A percentile compares a stretch with the other conserved stretches of the same genome.
Conservation (phyloP, 2,888 invertebrate species). For the Gisinianus flammeolus region DNA sequence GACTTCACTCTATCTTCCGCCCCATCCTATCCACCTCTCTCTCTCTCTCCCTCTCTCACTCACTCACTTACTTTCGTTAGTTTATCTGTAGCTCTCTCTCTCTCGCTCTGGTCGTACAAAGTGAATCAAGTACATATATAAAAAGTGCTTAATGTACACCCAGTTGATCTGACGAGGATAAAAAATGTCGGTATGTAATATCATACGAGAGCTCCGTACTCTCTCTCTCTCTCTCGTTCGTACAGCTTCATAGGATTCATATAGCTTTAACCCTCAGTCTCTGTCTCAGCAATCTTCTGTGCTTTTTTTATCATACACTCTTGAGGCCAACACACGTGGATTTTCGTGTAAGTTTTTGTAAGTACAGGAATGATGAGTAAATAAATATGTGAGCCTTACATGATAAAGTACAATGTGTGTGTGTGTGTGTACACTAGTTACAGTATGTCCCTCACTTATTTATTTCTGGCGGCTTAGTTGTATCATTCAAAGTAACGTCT, state of each 20-base stretch:
- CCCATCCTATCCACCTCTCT: constrained; percentile 8
- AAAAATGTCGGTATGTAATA: neutral
- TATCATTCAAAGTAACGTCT: constrained; percentile 40
- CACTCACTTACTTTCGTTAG: neutral
- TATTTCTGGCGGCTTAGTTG: constrained; percentile 27
- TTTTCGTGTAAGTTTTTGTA: neutral
- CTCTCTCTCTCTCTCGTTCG: too few species aligned
- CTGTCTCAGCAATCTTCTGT: neutral
- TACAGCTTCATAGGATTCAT: too few species aligned
- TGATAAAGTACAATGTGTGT: neutral
- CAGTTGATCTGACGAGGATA: neutral
- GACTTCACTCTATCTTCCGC: constrained; percentile 21
- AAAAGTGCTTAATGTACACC: too few species aligned
- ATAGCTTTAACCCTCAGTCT: neutral
- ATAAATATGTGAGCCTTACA: constrained; percentile 16
- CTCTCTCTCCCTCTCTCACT: constrained; percentile 9
- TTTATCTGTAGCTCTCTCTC: neutral
- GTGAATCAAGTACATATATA: neutral
- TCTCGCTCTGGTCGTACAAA: neutral
- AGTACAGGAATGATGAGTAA: constrained; percentile 18
- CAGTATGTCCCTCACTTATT: constrained; percentile 12
- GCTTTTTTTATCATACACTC: neutral
- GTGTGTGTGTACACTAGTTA: too few species aligned
- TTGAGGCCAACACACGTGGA: constrained; percentile 1
- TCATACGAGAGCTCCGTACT: neutral